Conservation (phyloP, 2,888 invertebrate species). For the Baronia brevicornis region DNA sequence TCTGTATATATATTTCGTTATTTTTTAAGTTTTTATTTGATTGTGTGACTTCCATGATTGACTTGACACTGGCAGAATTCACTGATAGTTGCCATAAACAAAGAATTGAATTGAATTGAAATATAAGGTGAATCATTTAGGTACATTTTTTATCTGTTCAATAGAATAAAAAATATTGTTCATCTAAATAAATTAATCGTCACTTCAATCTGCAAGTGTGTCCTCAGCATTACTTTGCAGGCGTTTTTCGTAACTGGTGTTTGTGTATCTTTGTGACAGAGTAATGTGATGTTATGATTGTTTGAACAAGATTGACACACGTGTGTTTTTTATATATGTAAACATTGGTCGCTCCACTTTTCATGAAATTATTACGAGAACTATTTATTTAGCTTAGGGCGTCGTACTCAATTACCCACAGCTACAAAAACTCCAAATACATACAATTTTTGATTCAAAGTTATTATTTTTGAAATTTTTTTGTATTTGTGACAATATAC, state of each 20-base stretch:
- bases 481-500: too few species aligned
- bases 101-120: too few species aligned
- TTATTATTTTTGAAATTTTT: too few species aligned
- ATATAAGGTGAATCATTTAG: too few species aligned
- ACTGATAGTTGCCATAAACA: too few species aligned
- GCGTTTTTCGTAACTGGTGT: conserved; percentile 10
- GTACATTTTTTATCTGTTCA: too few species aligned
- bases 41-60: too few species aligned
- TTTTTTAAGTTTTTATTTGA: too few species aligned
- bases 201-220: conserved; percentile 2
- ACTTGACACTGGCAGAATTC: too few species aligned
- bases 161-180: too few species aligned
- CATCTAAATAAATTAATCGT: background rate
- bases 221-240: conserved; percentile 1
- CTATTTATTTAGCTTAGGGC: conserved; percentile 10
- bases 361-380: conserved; percentile 7
- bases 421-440: conserved; percentile 3
- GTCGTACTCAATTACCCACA: too few species aligned
- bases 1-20: too few species aligned
- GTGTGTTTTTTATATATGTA: conserved; percentile 6
- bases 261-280: conserved; percentile 10
- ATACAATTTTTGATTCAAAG: conserved; percentile 5
- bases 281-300: conserved; percentile 11
- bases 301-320: conserved; percentile 14
- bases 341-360: conserved; percentile 10